Percentiles rank a stretch among this genome's conserved stretches.
Evolutionary conservation across 2,113 vertebrate genomes (phyloP).

Genomic region (Cyprinodon variegatus): DNA sequence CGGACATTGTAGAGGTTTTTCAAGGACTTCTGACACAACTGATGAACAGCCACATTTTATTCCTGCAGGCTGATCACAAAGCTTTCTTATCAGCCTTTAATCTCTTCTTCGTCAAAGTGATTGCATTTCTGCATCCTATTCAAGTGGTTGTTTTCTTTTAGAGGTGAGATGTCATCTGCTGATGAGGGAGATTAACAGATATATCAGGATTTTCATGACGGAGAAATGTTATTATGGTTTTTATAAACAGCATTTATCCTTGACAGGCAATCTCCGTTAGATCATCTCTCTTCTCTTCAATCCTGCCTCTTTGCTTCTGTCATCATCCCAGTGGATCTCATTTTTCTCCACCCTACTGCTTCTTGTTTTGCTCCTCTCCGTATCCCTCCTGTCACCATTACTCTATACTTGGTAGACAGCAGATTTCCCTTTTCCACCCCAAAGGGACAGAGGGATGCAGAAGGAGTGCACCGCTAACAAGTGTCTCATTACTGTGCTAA

Average conservation of each 20-base stretch:
- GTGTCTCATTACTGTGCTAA: constrained; percentile 61
- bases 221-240: constrained; percentile 41
- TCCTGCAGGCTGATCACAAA: too few relatives aligned
- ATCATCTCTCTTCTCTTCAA: constrained; percentile 16
- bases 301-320: constrained; percentile 11
- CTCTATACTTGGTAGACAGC: constrained; percentile 22
- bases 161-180: constrained; percentile 26
- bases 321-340: constrained; percentile 7
- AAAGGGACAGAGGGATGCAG: constrained; percentile 44
- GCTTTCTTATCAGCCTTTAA: too few relatives aligned
- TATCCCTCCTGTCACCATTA: constrained; percentile 29
- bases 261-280: constrained; percentile 33
- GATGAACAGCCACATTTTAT: too few relatives aligned
- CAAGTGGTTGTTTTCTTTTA: neutral
- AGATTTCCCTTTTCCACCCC: constrained; percentile 22
- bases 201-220: constrained; percentile 12
- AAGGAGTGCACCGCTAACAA: constrained; percentile 44
- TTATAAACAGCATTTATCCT: constrained; percentile 49
- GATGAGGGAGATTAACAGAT: constrained; percentile 37
- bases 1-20: neutral
- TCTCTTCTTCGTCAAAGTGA: too few relatives aligned
- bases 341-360: neutral
- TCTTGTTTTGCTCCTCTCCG: neutral
- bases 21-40: neutral
- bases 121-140: neutral